Percentiles rank a stretch among this genome's conserved stretches.
Conservation (phyloP, 2,797 vertebrate genomes). For the Chromis chromis region DNA sequence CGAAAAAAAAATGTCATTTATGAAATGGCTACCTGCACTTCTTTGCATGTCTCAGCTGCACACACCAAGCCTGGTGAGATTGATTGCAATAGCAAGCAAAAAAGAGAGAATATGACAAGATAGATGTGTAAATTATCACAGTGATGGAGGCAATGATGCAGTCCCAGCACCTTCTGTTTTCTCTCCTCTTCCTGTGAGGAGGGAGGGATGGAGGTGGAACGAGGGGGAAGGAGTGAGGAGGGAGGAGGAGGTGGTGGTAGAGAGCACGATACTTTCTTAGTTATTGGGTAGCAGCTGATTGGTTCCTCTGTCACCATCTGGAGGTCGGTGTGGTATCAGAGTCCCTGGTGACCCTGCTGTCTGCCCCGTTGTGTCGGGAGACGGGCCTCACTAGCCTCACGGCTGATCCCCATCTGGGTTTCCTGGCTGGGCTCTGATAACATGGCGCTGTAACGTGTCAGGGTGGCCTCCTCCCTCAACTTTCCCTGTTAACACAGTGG, state of each 20-base stretch:
- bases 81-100: slow-evolving; percentile 94
- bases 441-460: slow-evolving; percentile 29
- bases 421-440: slow-evolving; percentile 71
- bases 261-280: slow-evolving; percentile 86
- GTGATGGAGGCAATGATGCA: slow-evolving; percentile 99
- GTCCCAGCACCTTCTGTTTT: slow-evolving; percentile 99
- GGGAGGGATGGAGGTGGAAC: slow-evolving; percentile 75
- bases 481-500: slow-evolving; percentile 50
- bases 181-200: slow-evolving; percentile 77
- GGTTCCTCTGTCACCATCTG: slow-evolving; percentile 91
- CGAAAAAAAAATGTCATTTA: slow-evolving; percentile 51
- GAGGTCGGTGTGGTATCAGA: slow-evolving; percentile 79
- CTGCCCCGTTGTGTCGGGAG: slow-evolving; percentile 90
- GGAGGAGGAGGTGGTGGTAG: slow-evolving; percentile 43
- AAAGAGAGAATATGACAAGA: slow-evolving; percentile 98
- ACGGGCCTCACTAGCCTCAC: slow-evolving; percentile 78
- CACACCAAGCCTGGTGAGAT: slow-evolving; percentile 93
- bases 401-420: slow-evolving; percentile 79
- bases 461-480: slow-evolving; percentile 44
- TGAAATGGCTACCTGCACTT: slow-evolving; percentile 77
- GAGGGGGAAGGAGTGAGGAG: slow-evolving; percentile 53
- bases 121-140: slow-evolving; percentile 99
- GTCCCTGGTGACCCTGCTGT: slow-evolving; percentile 89
- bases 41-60: slow-evolving; percentile 82
- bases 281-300: slow-evolving; percentile 90